These are phyloP conservation scores for Piezodorus guildinii DNA, from an alignment of 1,140 invertebrate genomes.

Conservation along the genomic window DNA sequence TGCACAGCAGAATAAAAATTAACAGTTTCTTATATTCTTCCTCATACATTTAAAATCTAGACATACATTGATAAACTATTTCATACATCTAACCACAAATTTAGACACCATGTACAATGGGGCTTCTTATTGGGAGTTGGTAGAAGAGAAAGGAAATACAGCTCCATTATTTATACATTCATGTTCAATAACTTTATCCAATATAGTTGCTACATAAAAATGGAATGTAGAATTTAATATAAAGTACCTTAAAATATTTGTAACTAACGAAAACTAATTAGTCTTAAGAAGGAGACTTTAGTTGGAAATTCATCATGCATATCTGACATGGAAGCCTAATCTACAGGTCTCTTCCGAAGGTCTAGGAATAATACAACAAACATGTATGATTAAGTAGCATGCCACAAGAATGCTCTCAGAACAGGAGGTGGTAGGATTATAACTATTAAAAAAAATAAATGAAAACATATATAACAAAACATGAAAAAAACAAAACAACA, in stretches of 20 bases:
- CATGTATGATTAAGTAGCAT: conserved; percentile 1
- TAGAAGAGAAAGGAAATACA: no score
- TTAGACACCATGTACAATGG: no score
- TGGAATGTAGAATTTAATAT: conserved; percentile 7
- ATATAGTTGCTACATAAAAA: background rate
- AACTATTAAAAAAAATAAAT: background rate
- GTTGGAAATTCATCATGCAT: background rate
- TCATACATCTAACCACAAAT: no score
- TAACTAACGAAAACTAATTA: conserved; percentile 1
- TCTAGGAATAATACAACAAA: background rate
- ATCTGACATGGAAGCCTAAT: conserved; percentile 8
- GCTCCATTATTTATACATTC: no score
- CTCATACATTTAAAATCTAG: no score
- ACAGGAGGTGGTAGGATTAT: no score
- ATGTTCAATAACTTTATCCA: no score
- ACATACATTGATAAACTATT: no score
- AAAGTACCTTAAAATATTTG: conserved; percentile 1
- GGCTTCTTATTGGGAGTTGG: no score
- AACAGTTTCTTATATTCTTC: no score
- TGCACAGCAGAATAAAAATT: no score
- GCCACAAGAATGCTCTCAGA: conserved; percentile 8
- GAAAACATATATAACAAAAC: background rate
- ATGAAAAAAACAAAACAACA: background rate
- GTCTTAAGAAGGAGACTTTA: conserved; percentile 8
- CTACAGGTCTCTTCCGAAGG: background rate